phyloP scores from a whole-genome alignment of 2,797 vertebrate genomes.

The Neostethus bicornis region DNA sequence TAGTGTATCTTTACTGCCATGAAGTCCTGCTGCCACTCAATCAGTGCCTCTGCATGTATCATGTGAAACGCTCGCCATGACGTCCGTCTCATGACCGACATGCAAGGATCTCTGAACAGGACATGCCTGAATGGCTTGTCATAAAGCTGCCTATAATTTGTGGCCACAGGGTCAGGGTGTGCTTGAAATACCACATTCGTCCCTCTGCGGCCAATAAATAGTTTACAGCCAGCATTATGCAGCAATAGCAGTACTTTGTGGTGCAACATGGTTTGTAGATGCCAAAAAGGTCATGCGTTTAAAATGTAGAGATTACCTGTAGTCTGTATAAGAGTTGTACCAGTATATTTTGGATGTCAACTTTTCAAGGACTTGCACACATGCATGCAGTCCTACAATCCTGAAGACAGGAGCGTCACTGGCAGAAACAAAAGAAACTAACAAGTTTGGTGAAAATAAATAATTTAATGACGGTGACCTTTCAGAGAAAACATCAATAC shows the following conservation, averaged over 20 bases:
- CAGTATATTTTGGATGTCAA: neutral
- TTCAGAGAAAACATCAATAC: too few relatives aligned
- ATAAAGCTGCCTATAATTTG: slow-evolving; percentile 44
- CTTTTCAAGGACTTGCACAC: neutral
- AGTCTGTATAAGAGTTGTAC: neutral
- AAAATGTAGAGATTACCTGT: neutral
- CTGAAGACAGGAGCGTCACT: too few relatives aligned
- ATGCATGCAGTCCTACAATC: neutral
- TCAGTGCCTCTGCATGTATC: slow-evolving; percentile 4
- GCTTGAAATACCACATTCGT: slow-evolving; percentile 10
- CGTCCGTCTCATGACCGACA: slow-evolving; percentile 23
- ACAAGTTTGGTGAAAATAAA: too few relatives aligned
- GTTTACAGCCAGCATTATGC: slow-evolving; percentile 1
- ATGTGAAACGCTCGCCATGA: slow-evolving; percentile 14
- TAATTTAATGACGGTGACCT: too few relatives aligned
- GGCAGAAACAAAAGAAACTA: too few relatives aligned
- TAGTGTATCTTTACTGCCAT: neutral
- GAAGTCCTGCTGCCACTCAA: neutral
- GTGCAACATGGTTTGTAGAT: neutral
- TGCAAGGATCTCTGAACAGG: slow-evolving; percentile 9
- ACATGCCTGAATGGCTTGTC: slow-evolving; percentile 13
- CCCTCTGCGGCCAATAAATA: slow-evolving; percentile 7
- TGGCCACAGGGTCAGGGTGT: neutral
- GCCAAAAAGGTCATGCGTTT: neutral
- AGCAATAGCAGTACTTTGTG: neutral